Base-by-base conservation (phyloP, 2,888 invertebrate genomes). In the Archips crataeganus region DNA sequence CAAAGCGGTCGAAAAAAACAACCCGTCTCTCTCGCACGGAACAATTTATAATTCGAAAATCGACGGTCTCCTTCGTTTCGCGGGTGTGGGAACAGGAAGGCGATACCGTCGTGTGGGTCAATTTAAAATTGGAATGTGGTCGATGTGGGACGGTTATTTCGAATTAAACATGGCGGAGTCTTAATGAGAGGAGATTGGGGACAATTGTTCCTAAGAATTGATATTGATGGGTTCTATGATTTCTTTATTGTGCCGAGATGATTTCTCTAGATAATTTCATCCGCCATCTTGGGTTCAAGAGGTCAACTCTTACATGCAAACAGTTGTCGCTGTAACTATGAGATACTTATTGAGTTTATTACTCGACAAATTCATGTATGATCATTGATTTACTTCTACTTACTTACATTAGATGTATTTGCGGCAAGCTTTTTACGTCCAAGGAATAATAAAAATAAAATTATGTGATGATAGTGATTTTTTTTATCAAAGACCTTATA, bases 1-100 rank as follows among this genome's bases (percentile, higher is more conserved):
- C 80, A 80, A 80, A 80, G 78, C 78, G 72, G 67, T 32, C 13
- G 45, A 74, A 70, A 74, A 70, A 74, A 70, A 23, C 42, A 70
- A 23, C 42, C 66, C 75, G 54, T 82, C 82, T 75, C 83, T 45
- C 70, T 82, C 79, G 15, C 57, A 71, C 80, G 34, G 23, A 77
- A 75, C 76, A 78, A 81, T 83, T 85, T 82, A 77, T 79, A 84
- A 80, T 80, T 82, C 82, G 72, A 80, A 82, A 78, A 85, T 83
- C 77, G 79, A 85, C 85, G 81, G 71, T 57, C 60, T 23, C 57
- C 23, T 10, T 57, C 57, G 10, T 32, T 57, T 32, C 57, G 10
- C 57, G 65, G 15, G 74, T 77, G 77, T 59, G 80, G 71, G 81
- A 85, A 66, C 75, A 78, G 79, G 83, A 84, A 64, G 78, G 79